Conservation (phyloP, 2,888 invertebrate species). For the Anarsia innoxiella region DNA sequence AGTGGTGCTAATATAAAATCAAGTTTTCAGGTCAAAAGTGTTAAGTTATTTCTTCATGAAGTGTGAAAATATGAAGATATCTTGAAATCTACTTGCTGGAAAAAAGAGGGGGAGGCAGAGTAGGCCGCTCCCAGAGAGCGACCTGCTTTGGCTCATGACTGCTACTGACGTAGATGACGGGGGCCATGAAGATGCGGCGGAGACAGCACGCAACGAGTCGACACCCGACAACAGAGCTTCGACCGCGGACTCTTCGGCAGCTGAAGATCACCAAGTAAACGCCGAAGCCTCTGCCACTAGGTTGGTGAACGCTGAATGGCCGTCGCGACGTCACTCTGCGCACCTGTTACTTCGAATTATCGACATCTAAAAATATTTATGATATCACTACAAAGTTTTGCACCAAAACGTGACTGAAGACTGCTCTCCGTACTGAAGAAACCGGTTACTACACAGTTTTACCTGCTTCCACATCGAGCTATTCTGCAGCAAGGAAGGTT, state of each 20-base stretch:
- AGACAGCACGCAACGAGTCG: conserved; percentile 39
- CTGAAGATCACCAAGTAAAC: conserved; percentile 54
- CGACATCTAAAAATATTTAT: conserved; percentile 36
- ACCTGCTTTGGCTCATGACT: conserved; percentile 57
- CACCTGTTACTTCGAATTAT: conserved; percentile 56
- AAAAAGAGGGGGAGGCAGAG: conserved; percentile 44
- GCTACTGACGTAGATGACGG: conserved; percentile 66
- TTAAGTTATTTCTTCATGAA: conserved; percentile 34
- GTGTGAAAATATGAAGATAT: conserved; percentile 35
- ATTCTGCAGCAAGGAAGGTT: no score
- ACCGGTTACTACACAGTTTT: no score
- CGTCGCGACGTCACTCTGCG: conserved; percentile 57
- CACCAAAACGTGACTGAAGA: conserved; percentile 34
- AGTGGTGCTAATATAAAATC: conserved; percentile 70
- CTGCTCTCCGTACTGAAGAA: no score
- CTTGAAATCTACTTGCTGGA: conserved; percentile 19
- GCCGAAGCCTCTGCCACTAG: conserved; percentile 64
- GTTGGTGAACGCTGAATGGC: conserved; percentile 68
- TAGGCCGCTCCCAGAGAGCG: conserved; percentile 59
- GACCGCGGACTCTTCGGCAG: conserved; percentile 36
- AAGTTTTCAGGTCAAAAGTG: conserved; percentile 71
- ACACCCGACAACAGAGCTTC: conserved; percentile 38
- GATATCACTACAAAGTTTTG: conserved; percentile 73
- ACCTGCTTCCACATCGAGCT: no score
- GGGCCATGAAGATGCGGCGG: conserved; percentile 41